Evolutionary conservation across 2,113 vertebrate genomes (phyloP), one percentile per base, ranked within the genome.

Genomic region (Sprattus sprattus): DNA sequence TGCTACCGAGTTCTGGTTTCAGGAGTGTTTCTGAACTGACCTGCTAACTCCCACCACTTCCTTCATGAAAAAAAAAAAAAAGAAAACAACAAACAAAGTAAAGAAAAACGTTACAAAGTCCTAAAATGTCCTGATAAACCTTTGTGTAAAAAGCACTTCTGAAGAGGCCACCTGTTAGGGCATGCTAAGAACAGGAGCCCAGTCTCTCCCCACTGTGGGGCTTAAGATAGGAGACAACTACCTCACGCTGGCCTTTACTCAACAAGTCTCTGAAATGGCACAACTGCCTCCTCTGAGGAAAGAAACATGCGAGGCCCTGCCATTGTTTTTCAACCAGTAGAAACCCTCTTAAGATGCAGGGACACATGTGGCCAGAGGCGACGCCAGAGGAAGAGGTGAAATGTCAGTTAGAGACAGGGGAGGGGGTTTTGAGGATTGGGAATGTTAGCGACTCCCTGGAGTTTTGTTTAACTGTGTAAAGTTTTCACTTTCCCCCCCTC

Each of bases 101-200:
- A 11, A 78, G 15, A 78, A 15, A 39, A 78, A 78, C 28, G 28
- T 78, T 78, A 78, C 32, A 28, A 78, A 78, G 71, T 78, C 71
- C 71, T 78, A 78, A 78, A 78, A 32, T 32, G 71, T 78, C 71
- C 71, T 78, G 71, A 78, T 78, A 78, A 78, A 39, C 71, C 28
- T 78, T 32, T 78, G 71, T 39, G 71, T 78, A 78, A 78, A 78
- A 78, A 78, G 32, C 71, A 78, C 71, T 78, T 78, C 71, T 78
- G 71, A 32, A 13, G 64, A 78, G 71, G 71, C 28, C 71, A 78
- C 6, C 32, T 78, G 2, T 13, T 32, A 18, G 71, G 71, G 39
- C 28, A 16, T 32, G 64, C 25, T 71, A 71, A 13, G 64, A 13
- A 11, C 28, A 78, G 64, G 71, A 78, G 71, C 28, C 71, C 28